phyloP scores from a whole-genome alignment of 2,888 invertebrate genomes.

The Ormyrus pomaceus region DNA sequence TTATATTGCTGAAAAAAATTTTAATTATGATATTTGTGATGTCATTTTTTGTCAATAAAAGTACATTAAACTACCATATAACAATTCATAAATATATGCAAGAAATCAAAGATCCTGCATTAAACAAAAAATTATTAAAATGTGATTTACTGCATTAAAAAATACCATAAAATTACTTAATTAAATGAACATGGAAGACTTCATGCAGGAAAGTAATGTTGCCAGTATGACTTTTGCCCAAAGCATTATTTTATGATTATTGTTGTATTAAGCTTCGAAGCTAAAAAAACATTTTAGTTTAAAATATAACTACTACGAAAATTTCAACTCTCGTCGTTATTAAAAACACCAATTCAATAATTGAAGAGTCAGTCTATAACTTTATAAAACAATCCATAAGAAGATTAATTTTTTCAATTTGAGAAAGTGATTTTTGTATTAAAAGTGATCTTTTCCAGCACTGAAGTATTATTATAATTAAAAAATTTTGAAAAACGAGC shows the following conservation, averaged over 20 bases:
- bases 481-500: too few relatives aligned
- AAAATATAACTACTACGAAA: too few relatives aligned
- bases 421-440: too few relatives aligned
- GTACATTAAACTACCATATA: conserved; percentile 12
- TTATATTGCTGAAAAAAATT: conserved; percentile 28
- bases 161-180: background rate
- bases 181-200: conserved; percentile 19
- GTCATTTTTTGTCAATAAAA: conserved; percentile 21
- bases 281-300: too few relatives aligned
- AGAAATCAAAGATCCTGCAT: background rate
- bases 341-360: too few relatives aligned
- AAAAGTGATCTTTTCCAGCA: too few relatives aligned
- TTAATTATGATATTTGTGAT: conserved; percentile 15
- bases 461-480: too few relatives aligned
- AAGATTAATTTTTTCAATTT: too few relatives aligned
- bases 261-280: conserved; percentile 3
- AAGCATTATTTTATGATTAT: conserved; percentile 19
- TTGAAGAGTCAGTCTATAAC: too few relatives aligned
- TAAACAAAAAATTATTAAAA: conserved; percentile 18
- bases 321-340: too few relatives aligned
- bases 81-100: conserved; percentile 12
- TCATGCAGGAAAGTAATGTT: conserved; percentile 31
- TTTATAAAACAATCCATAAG: too few relatives aligned
- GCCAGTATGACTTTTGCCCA: conserved; percentile 25
- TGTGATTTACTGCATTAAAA: conserved; percentile 27